Percentiles rank a stretch among this genome's conserved stretches.
phyloP scores from a whole-genome alignment of 2,888 invertebrate genomes.

The Thecocarcelia acutangulata region DNA sequence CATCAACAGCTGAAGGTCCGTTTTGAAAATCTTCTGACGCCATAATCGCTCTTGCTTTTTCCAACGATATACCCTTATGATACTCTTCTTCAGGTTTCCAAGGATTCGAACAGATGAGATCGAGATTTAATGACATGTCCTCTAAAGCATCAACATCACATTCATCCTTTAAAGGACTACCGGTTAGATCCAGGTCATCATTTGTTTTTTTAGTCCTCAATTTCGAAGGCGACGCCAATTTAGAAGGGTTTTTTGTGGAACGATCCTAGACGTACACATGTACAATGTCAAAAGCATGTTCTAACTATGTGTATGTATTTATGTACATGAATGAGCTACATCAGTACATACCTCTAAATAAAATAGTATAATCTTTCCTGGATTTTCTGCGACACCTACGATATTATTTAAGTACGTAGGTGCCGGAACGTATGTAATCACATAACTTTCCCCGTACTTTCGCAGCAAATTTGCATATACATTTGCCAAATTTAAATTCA shows the following conservation, averaged over 20 bases:
- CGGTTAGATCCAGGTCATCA: constrained; percentile 76
- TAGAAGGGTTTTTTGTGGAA: constrained; percentile 36
- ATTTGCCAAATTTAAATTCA: constrained; percentile 77
- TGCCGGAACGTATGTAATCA: constrained; percentile 73
- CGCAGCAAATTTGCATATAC: constrained; percentile 76
- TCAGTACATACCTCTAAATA: constrained; percentile 72
- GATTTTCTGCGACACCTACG: constrained; percentile 70
- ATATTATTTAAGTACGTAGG: constrained; percentile 75
- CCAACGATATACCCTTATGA: constrained; percentile 74
- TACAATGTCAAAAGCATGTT: neutral
- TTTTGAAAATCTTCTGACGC: constrained; percentile 74
- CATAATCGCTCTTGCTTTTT: constrained; percentile 75
- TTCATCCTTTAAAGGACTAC: constrained; percentile 80
- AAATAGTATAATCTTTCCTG: constrained; percentile 74
- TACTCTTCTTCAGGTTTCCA: constrained; percentile 78
- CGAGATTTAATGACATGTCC: constrained; percentile 76
- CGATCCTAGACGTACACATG: constrained; percentile 55
- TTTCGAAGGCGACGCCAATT: constrained; percentile 70
- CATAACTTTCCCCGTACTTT: constrained; percentile 73
- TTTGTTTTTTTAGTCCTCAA: constrained; percentile 58
- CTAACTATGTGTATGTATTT: neutral
- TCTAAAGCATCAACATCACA: constrained; percentile 77
- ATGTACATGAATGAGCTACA: neutral
- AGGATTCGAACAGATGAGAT: constrained; percentile 71
- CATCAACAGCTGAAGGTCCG: constrained; percentile 35